A percentile compares a stretch with the other conserved stretches of the same genome.
phyloP scores from a whole-genome alignment of 1,140 invertebrate species.

The Aphaenogaster rudis region DNA sequence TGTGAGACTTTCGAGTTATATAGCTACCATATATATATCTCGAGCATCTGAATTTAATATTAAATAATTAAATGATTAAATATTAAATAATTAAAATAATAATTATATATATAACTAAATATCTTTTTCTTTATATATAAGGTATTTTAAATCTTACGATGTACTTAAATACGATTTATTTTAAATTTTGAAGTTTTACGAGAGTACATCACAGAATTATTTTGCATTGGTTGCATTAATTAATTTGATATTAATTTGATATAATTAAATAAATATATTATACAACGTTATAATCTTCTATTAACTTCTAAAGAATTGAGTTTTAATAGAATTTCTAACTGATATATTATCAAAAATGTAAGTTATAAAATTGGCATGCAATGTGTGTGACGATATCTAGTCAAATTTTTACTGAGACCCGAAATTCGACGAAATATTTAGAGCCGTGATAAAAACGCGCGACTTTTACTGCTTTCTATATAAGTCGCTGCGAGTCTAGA shows the following conservation, averaged over 20 bases:
- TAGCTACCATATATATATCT: background rate
- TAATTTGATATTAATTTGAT: background rate
- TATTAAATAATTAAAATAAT: background rate
- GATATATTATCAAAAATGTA: background rate
- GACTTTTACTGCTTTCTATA: conserved; percentile 25
- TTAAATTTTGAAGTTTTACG: background rate
- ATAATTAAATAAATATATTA: too few relatives aligned
- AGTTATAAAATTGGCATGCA: background rate
- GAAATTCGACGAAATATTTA: background rate
- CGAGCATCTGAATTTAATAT: background rate
- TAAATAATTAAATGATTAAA: too few relatives aligned
- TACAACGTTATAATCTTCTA: too few relatives aligned
- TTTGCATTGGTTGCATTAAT: background rate
- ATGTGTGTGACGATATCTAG: background rate
- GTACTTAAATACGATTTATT: background rate
- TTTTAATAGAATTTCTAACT: too few relatives aligned
- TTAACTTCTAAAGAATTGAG: too few relatives aligned
- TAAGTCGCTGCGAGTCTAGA: conserved; percentile 39
- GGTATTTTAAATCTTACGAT: background rate
- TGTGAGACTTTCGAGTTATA: background rate
- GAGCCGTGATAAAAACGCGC: background rate
- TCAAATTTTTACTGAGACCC: background rate
- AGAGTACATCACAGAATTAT: background rate
- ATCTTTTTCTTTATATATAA: background rate
- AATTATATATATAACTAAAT: background rate